Conservation (phyloP, 2,113 vertebrate species). For the Sminthopsis crassicaudata region DNA sequence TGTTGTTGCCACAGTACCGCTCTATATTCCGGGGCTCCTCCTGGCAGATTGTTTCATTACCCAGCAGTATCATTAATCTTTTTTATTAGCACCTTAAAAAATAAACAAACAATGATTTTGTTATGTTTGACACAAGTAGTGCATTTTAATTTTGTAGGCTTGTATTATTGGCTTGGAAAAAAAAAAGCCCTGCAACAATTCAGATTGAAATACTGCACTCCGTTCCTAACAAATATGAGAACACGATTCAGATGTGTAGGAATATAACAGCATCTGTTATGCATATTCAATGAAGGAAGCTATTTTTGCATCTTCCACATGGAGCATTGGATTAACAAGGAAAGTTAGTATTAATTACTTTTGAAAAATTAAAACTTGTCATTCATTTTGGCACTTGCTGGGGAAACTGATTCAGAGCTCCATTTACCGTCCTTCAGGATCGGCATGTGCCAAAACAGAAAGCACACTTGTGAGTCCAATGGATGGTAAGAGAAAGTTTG, state of each 20-base stretch:
- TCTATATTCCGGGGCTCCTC: constrained; percentile 83
- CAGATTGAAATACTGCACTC: constrained; percentile 79
- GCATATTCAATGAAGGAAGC: constrained; percentile 80
- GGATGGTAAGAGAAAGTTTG: constrained; percentile 30
- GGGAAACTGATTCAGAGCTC: constrained; percentile 44
- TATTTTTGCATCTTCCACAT: constrained; percentile 80
- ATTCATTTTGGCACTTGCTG: constrained; percentile 69
- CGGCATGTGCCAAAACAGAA: constrained; percentile 15
- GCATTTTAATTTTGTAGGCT: constrained; percentile 86
- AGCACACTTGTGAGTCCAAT: background rate
- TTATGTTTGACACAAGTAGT: constrained; percentile 85
- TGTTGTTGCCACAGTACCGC: constrained; percentile 65
- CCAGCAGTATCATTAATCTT: constrained; percentile 85
- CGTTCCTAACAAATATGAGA: constrained; percentile 76
- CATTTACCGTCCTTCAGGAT: constrained; percentile 5
- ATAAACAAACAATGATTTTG: constrained; percentile 89
- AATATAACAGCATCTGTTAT: constrained; percentile 82
- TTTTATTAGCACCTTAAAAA: constrained; percentile 89
- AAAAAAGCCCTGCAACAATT: constrained; percentile 66
- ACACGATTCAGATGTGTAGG: constrained; percentile 74
- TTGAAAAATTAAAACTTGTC: constrained; percentile 72
- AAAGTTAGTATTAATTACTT: constrained; percentile 80
- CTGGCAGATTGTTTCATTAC: constrained; percentile 88
- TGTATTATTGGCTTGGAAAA: constrained; percentile 80
- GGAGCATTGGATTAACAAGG: constrained; percentile 70